Evolutionary conservation across 2,113 vertebrate species (phyloP).

Genomic region (Dromaius novaehollandiae): DNA sequence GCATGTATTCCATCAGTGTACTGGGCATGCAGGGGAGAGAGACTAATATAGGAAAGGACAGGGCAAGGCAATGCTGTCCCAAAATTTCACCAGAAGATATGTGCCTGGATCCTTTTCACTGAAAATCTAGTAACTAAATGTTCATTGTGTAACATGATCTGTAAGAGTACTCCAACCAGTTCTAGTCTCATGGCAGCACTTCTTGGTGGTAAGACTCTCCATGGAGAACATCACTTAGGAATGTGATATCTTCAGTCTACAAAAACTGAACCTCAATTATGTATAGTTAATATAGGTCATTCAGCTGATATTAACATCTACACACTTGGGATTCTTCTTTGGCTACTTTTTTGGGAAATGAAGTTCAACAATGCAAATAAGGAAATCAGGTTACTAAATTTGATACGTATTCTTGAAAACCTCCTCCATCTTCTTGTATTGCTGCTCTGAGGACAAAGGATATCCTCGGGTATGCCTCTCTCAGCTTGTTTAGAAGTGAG

Average conservation of each 20-base stretch:
- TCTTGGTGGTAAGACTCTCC: not conserved
- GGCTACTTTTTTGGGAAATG: not conserved
- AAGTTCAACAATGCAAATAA: not conserved
- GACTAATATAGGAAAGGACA: not conserved
- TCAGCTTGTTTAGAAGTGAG: not conserved
- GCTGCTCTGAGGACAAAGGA: not conserved
- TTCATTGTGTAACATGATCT: not conserved
- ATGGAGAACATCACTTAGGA: not conserved
- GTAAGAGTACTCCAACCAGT: not conserved
- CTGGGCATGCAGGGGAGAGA: not conserved
- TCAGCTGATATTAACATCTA: not conserved
- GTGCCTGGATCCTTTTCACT: not conserved
- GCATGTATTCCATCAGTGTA: not conserved
- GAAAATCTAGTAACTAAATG: not conserved
- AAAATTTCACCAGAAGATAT: not conserved
- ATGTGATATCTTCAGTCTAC: not conserved
- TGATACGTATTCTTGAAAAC: not conserved
- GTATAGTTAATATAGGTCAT: not conserved
- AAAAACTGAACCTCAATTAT: not conserved
- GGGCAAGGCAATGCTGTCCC: not conserved
- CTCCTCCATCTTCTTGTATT: not conserved
- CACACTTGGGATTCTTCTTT: not conserved
- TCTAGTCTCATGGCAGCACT: not conserved
- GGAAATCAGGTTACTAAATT: not conserved
- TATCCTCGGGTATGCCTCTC: not conserved